Percentiles rank a stretch among this genome's conserved stretches.
phyloP scores from a whole-genome alignment of 2,888 invertebrate genomes.

The Leptopilina myrica region DNA sequence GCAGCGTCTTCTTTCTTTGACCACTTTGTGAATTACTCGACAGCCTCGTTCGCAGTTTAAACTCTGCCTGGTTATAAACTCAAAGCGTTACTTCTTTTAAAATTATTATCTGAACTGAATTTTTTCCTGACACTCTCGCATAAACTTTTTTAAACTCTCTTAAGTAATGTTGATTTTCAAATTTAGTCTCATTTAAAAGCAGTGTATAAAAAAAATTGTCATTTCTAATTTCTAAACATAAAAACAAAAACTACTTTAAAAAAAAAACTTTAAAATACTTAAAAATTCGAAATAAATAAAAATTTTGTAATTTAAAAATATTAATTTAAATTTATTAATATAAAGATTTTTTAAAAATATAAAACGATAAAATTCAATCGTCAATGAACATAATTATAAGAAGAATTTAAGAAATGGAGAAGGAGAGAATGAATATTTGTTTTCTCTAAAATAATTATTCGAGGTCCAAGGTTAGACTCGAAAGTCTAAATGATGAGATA shows the following conservation, averaged over 20 bases:
- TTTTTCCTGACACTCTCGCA: slow-evolving; percentile 7
- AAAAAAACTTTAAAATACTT: too few species aligned
- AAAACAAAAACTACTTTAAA: too few species aligned
- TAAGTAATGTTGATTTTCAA: not conserved
- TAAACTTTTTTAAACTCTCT: not conserved
- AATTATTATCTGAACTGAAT: slow-evolving; percentile 25
- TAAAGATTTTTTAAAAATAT: too few species aligned
- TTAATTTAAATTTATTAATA: too few species aligned
- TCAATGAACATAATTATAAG: too few species aligned
- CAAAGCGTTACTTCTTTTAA: slow-evolving; percentile 23
- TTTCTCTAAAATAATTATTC: not conserved
- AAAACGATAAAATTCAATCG: too few species aligned
- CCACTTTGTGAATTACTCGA: slow-evolving; percentile 35
- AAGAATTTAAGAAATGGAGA: too few species aligned
- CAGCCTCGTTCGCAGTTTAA: slow-evolving; percentile 18
- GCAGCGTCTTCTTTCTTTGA: slow-evolving; percentile 38
- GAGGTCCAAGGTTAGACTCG: not conserved
- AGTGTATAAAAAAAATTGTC: too few species aligned
- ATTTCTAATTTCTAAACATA: too few species aligned
- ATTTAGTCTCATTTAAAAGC: not conserved
- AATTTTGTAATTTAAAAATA: too few species aligned
- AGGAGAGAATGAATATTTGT: too few species aligned
- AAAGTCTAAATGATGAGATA: slow-evolving; percentile 16
- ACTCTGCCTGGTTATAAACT: slow-evolving; percentile 16
- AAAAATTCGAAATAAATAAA: too few species aligned